Evolutionary conservation across 1,140 invertebrate genomes (phyloP).

Genomic region (Platyura marginata): DNA sequence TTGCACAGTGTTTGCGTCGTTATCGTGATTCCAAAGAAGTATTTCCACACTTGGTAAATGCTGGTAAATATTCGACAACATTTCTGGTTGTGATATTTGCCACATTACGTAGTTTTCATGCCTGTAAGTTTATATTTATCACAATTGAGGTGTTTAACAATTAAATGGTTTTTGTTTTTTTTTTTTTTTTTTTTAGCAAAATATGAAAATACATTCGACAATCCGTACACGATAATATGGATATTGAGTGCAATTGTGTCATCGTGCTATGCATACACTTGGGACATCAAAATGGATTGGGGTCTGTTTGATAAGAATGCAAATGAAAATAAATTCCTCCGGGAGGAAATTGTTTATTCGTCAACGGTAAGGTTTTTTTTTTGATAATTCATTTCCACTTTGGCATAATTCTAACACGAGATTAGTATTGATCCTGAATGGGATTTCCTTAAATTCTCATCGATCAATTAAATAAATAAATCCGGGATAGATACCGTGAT

Average conservation of each 20-base stretch:
- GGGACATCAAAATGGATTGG: constrained; percentile 99
- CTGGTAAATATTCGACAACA: constrained; percentile 95
- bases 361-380: constrained; percentile 31
- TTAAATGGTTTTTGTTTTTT: not conserved
- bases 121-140: no score
- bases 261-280: constrained; percentile 72
- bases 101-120: constrained; percentile 47
- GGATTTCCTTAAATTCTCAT: no score
- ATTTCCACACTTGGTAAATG: constrained; percentile 92
- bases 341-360: constrained; percentile 62
- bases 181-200: constrained; percentile 25
- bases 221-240: constrained; percentile 70
- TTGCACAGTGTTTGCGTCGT: constrained; percentile 90
- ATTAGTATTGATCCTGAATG: no score
- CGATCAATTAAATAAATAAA: no score
- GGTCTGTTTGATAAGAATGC: constrained; percentile 80
- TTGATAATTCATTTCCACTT: not conserved
- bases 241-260: constrained; percentile 53
- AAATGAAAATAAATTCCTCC: constrained; percentile 60
- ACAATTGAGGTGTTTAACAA: no score
- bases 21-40: constrained; percentile 77
- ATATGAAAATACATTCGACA: constrained; percentile 39
- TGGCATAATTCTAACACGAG: no score
- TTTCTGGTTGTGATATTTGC: constrained; percentile 87
- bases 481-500: no score